Evolutionary conservation across 2,888 invertebrate genomes (phyloP).

Genomic region (Lasioglossum villosulum): DNA sequence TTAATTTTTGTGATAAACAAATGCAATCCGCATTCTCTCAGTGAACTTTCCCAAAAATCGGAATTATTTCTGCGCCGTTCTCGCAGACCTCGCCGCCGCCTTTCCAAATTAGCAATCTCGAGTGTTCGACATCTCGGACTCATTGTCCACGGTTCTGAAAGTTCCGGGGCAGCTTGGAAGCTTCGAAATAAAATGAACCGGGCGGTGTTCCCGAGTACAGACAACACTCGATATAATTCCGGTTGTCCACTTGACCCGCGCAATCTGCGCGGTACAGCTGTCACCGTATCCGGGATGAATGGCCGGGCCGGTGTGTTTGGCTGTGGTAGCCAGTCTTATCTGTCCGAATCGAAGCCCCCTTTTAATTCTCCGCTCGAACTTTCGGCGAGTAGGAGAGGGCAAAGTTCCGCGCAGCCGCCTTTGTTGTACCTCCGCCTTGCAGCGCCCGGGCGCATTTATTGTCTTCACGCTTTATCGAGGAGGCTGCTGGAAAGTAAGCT

Average conservation of each 20-base stretch:
- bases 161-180: conserved; percentile 4
- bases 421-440: neutral
- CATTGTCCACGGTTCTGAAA: neutral
- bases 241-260: conserved; percentile 51
- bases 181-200: conserved; percentile 53
- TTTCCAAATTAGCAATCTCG: neutral
- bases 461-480: conserved; percentile 75
- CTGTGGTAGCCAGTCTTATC: conserved; percentile 41
- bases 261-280: conserved; percentile 66
- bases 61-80: neutral
- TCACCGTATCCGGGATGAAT: conserved; percentile 45
- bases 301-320: conserved; percentile 31
- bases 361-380: conserved; percentile 47
- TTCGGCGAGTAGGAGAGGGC: neutral
- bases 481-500: conserved; percentile 79
- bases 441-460: conserved; percentile 67
- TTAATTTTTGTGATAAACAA: no score
- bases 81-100: neutral
- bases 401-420: conserved; percentile 58
- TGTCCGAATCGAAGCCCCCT: conserved; percentile 46
- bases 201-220: neutral
- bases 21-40: no score
- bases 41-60: neutral
- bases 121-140: neutral
- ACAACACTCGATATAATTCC: conserved; percentile 44